Evolutionary conservation across 37 sponge, comb jelly and placozoan species (phyloP), one percentile per base, ranked within the genome.

Genomic region (Ephydatia muelleri): DNA sequence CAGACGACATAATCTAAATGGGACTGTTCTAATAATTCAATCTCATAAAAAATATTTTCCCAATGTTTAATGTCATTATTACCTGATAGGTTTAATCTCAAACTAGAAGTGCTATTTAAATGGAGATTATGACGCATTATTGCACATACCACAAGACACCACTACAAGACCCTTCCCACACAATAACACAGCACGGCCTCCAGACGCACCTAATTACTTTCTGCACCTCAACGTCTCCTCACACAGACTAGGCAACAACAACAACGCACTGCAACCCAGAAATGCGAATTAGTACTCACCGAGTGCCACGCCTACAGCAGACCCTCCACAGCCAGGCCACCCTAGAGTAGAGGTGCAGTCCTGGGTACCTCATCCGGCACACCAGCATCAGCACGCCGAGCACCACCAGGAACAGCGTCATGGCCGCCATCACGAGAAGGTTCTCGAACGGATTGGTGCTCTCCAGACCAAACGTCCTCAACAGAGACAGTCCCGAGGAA

Each of bases 381-480:
- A 76, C 57, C 35, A 87, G 82, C 3, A 87, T 29, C 22, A 76
- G 14, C 26, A 87, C 49, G 9, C 48, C 88, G 27, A 87, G 26
- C 5, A 82, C 5, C 71, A 87, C 57, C 16, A 87, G 43, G 35
- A 80, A 12, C 23, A 88, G 12, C 22, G 79, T 68, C 84, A 88
- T 87, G 33, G 35, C 70, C 65, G 85, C 82, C 68, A 92, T 65
- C 16, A 85, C 19, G 8, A 88, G 73, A 38, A 92, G 33, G 35
- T 85, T 70, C 38, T 38, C 13, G 22, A 85, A 78, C 14, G 92
- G 92, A n/a, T 82, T 82, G 9, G 88, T 68, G 49, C 81, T 68
- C 11, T 75, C 77, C 2, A 92, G 66, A 8, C 89, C 92, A 80
- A 92, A 92, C 28, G 5, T 49, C 2, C 29, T 49, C 11, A 92